Conservation (phyloP, 1,140 invertebrate genomes). For the Saccostrea cuccullata region DNA sequence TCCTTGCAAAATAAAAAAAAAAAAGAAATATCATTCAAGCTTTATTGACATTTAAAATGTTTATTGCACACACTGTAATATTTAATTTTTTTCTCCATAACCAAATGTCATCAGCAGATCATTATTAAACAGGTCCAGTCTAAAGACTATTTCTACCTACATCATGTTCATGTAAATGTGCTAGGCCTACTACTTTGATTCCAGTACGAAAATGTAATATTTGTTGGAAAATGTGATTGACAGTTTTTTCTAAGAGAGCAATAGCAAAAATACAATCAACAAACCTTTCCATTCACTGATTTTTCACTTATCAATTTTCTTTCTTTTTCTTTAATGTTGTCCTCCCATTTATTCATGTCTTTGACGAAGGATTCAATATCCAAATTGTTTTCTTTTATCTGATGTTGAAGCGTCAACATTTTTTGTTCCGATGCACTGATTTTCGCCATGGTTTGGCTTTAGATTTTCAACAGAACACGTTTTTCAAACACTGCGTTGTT, state of each 20-base stretch:
- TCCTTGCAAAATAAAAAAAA: conserved; percentile 55
- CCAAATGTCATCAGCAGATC: too few relatives aligned
- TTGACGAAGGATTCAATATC: conserved; percentile 86
- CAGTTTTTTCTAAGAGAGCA: too few relatives aligned
- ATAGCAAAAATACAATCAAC: too few relatives aligned
- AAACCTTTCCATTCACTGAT: conserved; percentile 48
- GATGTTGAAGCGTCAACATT: conserved; percentile 72
- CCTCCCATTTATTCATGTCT: conserved; percentile 90
- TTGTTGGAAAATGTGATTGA: too few relatives aligned
- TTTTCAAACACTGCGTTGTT: not conserved
- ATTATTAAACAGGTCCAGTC: too few relatives aligned
- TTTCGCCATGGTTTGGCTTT: conserved; percentile 3
- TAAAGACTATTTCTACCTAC: too few relatives aligned
- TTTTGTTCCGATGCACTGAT: conserved; percentile 63
- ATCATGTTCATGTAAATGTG: too few relatives aligned
- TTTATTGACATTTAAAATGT: too few relatives aligned
- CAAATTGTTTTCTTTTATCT: conserved; percentile 82
- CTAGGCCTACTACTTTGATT: too few relatives aligned
- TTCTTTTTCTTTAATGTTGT: conserved; percentile 91
- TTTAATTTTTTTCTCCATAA: too few relatives aligned
- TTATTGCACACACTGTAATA: too few relatives aligned
- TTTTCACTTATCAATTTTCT: conserved; percentile 78
- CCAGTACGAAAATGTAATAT: too few relatives aligned
- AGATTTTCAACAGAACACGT: not conserved
- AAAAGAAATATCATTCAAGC: not conserved